Percentiles rank a stretch among this genome's conserved stretches.
These are phyloP conservation scores for Opisthocomus hoazin DNA, from an alignment of 2,113 vertebrate species.

Conservation along the genomic window DNA sequence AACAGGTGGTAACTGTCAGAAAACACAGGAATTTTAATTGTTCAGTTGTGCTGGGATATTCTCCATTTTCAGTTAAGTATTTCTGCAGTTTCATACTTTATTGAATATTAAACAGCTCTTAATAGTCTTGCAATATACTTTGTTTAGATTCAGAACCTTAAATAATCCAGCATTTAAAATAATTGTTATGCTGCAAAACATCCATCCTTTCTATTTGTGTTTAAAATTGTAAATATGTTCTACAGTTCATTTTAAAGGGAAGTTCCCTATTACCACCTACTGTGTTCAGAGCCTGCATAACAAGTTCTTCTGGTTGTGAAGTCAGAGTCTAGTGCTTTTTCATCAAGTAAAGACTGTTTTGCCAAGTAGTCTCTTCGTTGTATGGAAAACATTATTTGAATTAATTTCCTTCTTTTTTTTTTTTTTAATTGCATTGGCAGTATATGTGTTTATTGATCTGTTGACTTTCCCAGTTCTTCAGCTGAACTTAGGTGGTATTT, in stretches of 20 bases:
- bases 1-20: neutral
- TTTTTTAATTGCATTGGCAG: neutral
- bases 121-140: neutral
- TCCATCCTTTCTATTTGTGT: neutral
- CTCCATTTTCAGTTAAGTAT: neutral
- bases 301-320: conserved; percentile 49
- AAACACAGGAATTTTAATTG: neutral
- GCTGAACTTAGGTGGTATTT: neutral
- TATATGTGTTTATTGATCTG: neutral
- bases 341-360: neutral
- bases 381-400: neutral
- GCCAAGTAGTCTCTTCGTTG: neutral
- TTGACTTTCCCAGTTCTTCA: neutral
- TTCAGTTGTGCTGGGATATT: neutral
- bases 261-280: conserved; percentile 44
- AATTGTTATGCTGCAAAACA: neutral
- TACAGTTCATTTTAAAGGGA: conserved; percentile 14
- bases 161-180: neutral
- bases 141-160: neutral
- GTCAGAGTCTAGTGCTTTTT: conserved; percentile 16
- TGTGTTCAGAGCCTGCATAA: conserved; percentile 38
- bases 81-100: neutral
- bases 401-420: neutral
- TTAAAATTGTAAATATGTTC: neutral
- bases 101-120: neutral